Conservation (phyloP, 1,140 invertebrate species). For the Zaprionus taronus region DNA sequence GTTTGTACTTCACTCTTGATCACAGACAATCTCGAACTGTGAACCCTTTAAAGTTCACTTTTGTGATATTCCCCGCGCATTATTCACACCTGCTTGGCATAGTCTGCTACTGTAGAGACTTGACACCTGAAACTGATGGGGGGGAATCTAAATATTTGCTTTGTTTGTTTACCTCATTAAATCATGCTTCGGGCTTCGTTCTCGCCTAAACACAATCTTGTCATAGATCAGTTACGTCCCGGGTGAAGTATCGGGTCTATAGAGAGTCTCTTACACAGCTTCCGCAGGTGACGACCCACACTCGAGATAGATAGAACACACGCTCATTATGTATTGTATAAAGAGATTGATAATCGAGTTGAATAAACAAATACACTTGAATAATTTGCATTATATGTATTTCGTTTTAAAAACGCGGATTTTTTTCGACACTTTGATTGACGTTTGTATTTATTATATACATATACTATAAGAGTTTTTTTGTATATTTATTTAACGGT, state of each 20-base stretch:
- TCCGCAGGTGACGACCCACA: not conserved
- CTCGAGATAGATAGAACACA: not conserved
- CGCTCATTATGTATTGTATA: not conserved
- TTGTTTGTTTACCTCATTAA: conserved; percentile 14
- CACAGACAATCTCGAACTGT: not conserved
- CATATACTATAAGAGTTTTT: not conserved
- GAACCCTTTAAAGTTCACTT: conserved; percentile 18
- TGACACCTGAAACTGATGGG: not conserved
- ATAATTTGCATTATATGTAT: not conserved
- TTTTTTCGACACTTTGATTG: conserved; percentile 9
- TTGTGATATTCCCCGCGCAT: not conserved
- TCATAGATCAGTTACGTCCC: conserved; percentile 25
- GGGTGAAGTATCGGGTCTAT: not conserved
- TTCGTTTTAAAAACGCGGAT: not conserved
- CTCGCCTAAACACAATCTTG: conserved; percentile 4
- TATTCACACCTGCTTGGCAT: not conserved
- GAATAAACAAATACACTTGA: not conserved
- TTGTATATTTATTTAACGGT: not conserved
- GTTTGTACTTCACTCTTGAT: not conserved
- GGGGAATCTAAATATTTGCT: conserved; percentile 5
- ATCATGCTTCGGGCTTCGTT: not conserved
- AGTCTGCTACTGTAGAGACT: not conserved
- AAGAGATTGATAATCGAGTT: conserved; percentile 10
- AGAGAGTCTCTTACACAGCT: not conserved
- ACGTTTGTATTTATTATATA: conserved; percentile 3